Evolutionary conservation across 2,113 vertebrate species (phyloP).

Genomic region (Chrysemys picta): DNA sequence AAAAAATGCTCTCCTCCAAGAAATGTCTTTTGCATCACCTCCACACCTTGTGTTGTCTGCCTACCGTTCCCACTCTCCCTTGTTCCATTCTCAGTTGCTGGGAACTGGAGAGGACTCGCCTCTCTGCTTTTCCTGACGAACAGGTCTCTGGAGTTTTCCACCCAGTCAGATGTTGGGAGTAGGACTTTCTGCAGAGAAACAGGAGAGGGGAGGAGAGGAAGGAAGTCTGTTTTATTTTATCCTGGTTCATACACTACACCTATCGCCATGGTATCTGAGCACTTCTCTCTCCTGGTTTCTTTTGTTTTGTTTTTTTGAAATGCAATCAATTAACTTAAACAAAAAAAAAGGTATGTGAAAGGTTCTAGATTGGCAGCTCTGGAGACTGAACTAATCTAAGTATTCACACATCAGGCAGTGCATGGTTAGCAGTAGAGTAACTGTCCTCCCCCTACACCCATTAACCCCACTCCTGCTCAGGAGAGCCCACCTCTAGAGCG

Average conservation of each 20-base stretch:
- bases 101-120: background rate
- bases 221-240: background rate
- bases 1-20: background rate
- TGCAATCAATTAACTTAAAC: too few species aligned
- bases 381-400: background rate
- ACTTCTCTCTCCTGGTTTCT: background rate
- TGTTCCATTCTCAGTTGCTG: fast-evolving
- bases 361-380: background rate
- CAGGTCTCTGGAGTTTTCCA: background rate
- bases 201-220: background rate
- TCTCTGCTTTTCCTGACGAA: background rate
- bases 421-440: background rate
- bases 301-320: background rate
- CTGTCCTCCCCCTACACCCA: background rate
- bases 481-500: background rate
- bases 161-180: fast-evolving
- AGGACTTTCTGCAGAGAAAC: too few species aligned
- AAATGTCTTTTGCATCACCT: background rate
- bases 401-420: background rate
- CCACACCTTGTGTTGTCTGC: background rate
- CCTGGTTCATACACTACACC: fast-evolving
- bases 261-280: background rate
- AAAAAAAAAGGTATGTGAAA: background rate
- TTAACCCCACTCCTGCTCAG: background rate
- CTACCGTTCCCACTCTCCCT: background rate